A percentile compares a stretch with the other conserved stretches of the same genome.
phyloP scores from a whole-genome alignment of 1,140 invertebrate species.

The Reticulitermes speratus region DNA sequence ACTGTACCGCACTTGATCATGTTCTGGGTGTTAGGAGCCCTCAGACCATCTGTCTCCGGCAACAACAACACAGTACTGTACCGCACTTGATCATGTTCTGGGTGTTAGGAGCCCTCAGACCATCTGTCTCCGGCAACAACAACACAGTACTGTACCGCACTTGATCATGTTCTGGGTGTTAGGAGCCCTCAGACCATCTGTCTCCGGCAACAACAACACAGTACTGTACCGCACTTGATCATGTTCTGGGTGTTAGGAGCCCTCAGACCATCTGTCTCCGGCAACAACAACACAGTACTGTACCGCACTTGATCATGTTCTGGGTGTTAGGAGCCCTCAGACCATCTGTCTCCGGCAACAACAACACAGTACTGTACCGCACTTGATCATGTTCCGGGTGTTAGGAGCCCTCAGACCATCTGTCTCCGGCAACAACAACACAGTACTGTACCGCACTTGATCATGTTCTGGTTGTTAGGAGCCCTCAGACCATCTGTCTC shows the following conservation, averaged over 20 bases:
- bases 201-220: not conserved
- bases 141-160: too few species aligned
- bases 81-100: not conserved
- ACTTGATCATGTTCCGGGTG: constrained; percentile 5
- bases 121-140: too few species aligned
- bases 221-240: too few species aligned
- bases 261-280: too few species aligned
- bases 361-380: too few species aligned
- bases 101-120: not conserved
- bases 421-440: too few species aligned
- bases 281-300: not conserved
- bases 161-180: not conserved
- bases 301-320: constrained; percentile 6
- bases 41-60: too few species aligned
- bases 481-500: too few species aligned
- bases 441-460: too few species aligned
- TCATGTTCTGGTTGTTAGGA: not conserved
- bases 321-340: not conserved
- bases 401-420: not conserved
- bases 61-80: not conserved
- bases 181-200: not conserved
- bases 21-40: not conserved
- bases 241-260: not conserved
- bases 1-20: constrained; percentile 12
- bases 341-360: too few species aligned